A percentile compares a stretch with the other conserved stretches of the same genome.
Conservation (phyloP, 2,888 invertebrate genomes). For the Gortyna flavago region DNA sequence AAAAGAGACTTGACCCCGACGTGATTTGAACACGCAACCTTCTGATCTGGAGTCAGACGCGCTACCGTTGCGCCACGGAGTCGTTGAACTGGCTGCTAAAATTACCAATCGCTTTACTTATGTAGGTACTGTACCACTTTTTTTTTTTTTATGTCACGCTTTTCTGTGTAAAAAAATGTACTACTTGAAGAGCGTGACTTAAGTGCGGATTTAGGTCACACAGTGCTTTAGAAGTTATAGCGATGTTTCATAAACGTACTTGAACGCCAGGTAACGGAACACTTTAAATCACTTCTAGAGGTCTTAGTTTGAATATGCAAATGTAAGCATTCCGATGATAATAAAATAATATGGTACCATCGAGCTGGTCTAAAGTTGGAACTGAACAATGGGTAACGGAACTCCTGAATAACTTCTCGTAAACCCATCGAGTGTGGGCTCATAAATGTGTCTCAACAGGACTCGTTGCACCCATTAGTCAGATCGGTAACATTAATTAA, state of each 20-base stretch:
- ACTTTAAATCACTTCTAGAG: too few species aligned
- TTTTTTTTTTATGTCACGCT: too few species aligned
- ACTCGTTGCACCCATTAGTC: background rate
- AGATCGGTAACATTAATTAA: background rate
- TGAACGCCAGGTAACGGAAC: too few species aligned
- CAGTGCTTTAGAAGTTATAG: too few species aligned
- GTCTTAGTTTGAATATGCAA: too few species aligned
- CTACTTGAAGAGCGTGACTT: too few species aligned
- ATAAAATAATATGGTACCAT: background rate
- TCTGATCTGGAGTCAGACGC: conserved; percentile 99
- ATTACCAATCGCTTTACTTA: background rate
- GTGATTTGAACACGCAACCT: conserved; percentile 99
- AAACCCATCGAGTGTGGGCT: background rate
- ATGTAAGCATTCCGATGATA: too few species aligned
- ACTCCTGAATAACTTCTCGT: background rate
- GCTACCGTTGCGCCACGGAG: conserved; percentile 99
- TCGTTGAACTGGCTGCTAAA: conserved; percentile 76
- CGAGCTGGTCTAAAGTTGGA: background rate
- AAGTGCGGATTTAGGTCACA: too few species aligned
- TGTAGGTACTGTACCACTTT: too few species aligned
- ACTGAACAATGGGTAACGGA: background rate
- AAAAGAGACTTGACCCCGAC: conserved; percentile 93
- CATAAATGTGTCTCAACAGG: too few species aligned
- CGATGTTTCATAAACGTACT: too few species aligned
- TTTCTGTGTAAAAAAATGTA: too few species aligned